Conservation (phyloP, 2,113 vertebrate genomes). For the Telmatochromis bifrenatus region DNA sequence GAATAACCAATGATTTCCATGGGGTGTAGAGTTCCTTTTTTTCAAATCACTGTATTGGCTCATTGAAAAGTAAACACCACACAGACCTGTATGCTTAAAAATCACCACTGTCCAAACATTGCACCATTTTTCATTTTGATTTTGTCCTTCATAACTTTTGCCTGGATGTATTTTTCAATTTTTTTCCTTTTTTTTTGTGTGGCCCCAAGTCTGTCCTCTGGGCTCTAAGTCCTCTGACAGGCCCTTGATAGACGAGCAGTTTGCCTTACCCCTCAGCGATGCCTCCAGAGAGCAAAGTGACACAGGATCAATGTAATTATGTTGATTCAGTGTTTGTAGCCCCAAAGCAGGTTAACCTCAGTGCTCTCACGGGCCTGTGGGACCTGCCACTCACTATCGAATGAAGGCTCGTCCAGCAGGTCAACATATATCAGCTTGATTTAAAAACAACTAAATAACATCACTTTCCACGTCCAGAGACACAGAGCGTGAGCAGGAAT, state of each 20-base stretch:
- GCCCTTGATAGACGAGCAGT: conserved; percentile 12
- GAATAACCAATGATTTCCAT: background rate
- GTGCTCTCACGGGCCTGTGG: conserved; percentile 18
- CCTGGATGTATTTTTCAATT: background rate
- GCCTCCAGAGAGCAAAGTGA: conserved; percentile 29
- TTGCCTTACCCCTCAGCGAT: conserved; percentile 2
- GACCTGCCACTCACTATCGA: conserved; percentile 29
- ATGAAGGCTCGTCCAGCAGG: conserved; percentile 30
- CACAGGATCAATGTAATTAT: conserved; percentile 40
- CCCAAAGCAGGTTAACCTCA: conserved; percentile 49
- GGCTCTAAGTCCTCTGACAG: conserved; percentile 18
- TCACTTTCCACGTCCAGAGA: background rate
- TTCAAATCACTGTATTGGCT: background rate
- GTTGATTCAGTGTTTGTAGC: conserved; percentile 33
- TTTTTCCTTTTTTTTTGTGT: background rate
- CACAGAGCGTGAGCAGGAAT: background rate
- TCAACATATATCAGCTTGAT: conserved; percentile 15
- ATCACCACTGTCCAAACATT: background rate
- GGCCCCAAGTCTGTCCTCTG: background rate
- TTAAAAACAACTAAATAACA: background rate
- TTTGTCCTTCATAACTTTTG: background rate
- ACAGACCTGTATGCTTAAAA: background rate
- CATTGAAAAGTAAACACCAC: background rate
- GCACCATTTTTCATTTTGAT: background rate
- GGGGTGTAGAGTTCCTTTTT: background rate